Evolutionary conservation across 2,113 vertebrate genomes (phyloP).

Genomic region (Myotis yumanensis): DNA sequence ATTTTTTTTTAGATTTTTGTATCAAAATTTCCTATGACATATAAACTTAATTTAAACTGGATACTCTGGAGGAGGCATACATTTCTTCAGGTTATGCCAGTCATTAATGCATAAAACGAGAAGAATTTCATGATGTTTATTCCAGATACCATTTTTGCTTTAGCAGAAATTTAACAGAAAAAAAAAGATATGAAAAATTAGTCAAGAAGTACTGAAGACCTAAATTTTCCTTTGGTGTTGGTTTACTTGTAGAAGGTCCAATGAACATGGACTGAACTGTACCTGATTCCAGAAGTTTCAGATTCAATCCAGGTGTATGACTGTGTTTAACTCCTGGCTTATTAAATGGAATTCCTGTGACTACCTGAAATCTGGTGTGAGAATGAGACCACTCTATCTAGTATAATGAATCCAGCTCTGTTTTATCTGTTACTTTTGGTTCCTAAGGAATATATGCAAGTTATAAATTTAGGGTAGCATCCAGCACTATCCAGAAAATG

Average conservation of each 20-base stretch:
- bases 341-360: constrained; percentile 59
- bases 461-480: constrained; percentile 29
- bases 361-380: constrained; percentile 5
- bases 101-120: constrained; percentile 14
- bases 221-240: neutral
- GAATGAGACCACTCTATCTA: neutral
- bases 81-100: neutral
- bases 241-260: neutral
- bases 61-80: neutral
- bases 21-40: neutral
- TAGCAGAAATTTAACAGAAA: neutral
- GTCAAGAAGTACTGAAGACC: neutral
- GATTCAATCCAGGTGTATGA: neutral
- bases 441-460: neutral
- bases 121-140: neutral
- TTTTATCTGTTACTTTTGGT: constrained; percentile 36
- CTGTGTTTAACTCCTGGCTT: neutral
- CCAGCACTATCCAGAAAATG: constrained; percentile 30
- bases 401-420: constrained; percentile 6
- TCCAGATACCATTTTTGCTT: neutral
- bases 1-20: neutral
- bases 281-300: constrained; percentile 7
- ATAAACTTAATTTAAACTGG: constrained; percentile 25
- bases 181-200: neutral
- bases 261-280: neutral